phyloP scores from a whole-genome alignment of 2,888 invertebrate genomes.

The Scelioninae gen. 2 region DNA sequence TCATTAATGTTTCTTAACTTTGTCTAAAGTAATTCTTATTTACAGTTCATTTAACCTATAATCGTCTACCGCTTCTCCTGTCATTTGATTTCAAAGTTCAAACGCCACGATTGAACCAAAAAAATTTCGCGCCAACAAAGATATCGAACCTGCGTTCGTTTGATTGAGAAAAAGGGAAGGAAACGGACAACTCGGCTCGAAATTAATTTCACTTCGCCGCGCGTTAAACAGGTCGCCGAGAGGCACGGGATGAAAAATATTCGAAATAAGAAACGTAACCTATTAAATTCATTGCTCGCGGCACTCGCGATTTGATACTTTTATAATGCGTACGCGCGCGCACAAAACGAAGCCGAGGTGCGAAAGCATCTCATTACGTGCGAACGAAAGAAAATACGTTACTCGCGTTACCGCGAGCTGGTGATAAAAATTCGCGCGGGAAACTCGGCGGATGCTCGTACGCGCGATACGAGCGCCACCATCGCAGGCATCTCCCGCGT shows the following conservation, averaged over 20 bases:
- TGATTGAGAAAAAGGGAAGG: neutral
- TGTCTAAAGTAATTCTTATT: too few species aligned
- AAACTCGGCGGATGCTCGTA: too few species aligned
- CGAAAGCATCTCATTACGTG: slow-evolving; percentile 35
- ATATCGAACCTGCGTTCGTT: neutral
- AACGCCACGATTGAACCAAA: neutral
- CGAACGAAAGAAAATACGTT: slow-evolving; percentile 6
- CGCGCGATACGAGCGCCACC: slow-evolving; percentile 12
- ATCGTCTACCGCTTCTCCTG: too few species aligned
- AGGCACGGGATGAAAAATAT: slow-evolving; percentile 7
- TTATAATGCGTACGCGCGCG: slow-evolving; percentile 19
- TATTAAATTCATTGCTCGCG: slow-evolving; percentile 34
- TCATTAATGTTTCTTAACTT: too few species aligned
- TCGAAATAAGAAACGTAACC: slow-evolving; percentile 32
- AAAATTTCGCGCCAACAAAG: neutral
- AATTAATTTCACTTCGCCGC: slow-evolving; percentile 8
- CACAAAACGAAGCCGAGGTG: slow-evolving; percentile 39
- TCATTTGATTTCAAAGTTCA: too few species aligned
- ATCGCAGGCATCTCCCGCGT: slow-evolving; percentile 9
- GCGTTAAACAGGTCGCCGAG: slow-evolving; percentile 5
- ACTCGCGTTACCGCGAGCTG: slow-evolving; percentile 2
- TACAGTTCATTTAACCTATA: too few species aligned
- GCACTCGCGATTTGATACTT: slow-evolving; percentile 41
- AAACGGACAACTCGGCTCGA: neutral
- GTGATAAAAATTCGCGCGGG: slow-evolving; percentile 19